These are phyloP conservation scores for Nebria ingens DNA, from an alignment of 1,140 invertebrate genomes.

Conservation along the genomic window DNA sequence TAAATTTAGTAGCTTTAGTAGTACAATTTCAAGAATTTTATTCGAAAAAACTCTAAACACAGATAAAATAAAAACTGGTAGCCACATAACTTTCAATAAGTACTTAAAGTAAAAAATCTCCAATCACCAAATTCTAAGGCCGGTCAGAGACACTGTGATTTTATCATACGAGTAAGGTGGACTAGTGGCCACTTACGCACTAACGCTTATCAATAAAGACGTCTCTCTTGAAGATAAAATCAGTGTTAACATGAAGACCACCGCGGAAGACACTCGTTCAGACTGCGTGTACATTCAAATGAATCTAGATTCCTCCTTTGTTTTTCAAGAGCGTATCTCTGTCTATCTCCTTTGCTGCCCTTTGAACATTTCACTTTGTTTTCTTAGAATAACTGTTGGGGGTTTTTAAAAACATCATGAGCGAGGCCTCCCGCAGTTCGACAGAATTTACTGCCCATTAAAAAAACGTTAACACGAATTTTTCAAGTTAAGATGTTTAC, in stretches of 20 bases:
- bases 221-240: slow-evolving; percentile 5
- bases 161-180: background rate
- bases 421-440: background rate
- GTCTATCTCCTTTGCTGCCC: too few relatives aligned
- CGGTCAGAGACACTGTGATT: background rate
- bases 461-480: background rate
- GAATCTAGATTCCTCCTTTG: background rate
- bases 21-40: too few relatives aligned
- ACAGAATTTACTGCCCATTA: background rate
- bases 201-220: background rate
- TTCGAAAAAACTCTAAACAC: too few relatives aligned
- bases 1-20: too few relatives aligned
- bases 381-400: background rate
- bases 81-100: too few relatives aligned
- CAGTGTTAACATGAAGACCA: slow-evolving; percentile 3
- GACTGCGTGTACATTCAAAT: slow-evolving; percentile 7
- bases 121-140: background rate
- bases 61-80: too few relatives aligned
- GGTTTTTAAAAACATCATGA: background rate
- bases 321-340: too few relatives aligned
- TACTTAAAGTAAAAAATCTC: too few relatives aligned
- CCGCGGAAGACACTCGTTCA: background rate
- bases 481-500: slow-evolving; percentile 3
- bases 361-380: background rate
- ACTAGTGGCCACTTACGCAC: background rate